A percentile compares a stretch with the other conserved stretches of the same genome.
Evolutionary conservation across 2,113 vertebrate genomes (phyloP).

Genomic region (Tachuris rubrigastra): DNA sequence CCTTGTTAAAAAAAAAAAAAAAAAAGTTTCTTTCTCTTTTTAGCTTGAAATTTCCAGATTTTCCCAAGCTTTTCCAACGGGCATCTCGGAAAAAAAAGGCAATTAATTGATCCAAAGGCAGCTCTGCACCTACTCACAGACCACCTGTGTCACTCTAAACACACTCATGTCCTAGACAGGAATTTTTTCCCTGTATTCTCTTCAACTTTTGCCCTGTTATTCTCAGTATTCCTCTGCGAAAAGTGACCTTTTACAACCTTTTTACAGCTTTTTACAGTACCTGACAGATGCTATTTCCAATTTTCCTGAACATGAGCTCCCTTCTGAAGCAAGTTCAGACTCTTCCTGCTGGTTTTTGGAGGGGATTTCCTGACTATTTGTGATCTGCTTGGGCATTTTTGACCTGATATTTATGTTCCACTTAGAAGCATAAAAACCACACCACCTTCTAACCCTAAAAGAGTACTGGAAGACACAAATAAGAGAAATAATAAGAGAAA

Average conservation of each 20-base stretch:
- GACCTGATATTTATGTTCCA: background rate
- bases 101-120: background rate
- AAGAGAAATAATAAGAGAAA: constrained; percentile 50
- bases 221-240: background rate
- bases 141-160: background rate
- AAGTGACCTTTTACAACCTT: background rate
- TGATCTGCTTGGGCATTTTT: background rate
- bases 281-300: background rate
- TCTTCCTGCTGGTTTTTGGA: background rate
- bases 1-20: background rate
- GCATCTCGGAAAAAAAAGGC: background rate
- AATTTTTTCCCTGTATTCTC: background rate
- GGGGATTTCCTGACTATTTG: background rate
- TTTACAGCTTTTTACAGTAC: background rate
- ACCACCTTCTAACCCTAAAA: constrained; percentile 9
- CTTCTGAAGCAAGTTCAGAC: background rate
- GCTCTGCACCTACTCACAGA: background rate
- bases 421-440: background rate
- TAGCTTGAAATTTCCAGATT: background rate
- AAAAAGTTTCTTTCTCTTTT: background rate
- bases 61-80: background rate
- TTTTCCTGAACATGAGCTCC: background rate
- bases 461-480: background rate
- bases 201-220: background rate
- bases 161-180: background rate